phyloP scores from a whole-genome alignment of 2,797 vertebrate species.

The Danio jaintianensis region DNA sequence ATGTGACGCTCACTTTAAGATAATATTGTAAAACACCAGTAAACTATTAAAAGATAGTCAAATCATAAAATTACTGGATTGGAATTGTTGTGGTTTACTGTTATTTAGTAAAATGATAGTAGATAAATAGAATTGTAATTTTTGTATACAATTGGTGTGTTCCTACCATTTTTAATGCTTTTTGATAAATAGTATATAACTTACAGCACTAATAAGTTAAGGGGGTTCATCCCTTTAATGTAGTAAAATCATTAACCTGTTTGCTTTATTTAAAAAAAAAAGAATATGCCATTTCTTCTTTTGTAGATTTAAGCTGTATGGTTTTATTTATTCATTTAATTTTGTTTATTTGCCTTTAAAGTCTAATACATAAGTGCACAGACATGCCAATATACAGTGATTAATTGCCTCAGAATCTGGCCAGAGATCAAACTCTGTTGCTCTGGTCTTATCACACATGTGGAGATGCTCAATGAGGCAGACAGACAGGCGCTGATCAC shows the following conservation, averaged over 20 bases:
- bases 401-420: conserved; percentile 38
- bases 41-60: no score
- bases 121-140: no score
- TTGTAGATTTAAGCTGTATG: not conserved
- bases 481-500: conserved; percentile 45
- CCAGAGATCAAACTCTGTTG: conserved; percentile 50
- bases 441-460: conserved; percentile 46
- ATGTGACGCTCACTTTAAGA: no score
- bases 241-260: not conserved
- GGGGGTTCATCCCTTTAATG: not conserved
- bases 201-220: not conserved
- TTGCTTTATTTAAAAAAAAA: not conserved
- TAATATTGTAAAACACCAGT: no score
- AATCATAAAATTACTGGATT: no score
- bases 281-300: not conserved
- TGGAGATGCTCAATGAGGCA: conserved; percentile 55
- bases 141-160: no score
- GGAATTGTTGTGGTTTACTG: no score
- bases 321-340: not conserved
- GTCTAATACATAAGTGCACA: not conserved
- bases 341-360: not conserved
- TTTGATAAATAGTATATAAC: not conserved
- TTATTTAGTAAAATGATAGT: no score
- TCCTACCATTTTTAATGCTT: no score
- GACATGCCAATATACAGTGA: conserved; percentile 9